Evolutionary conservation across 53 echinoderm and acorn worm species (phyloP).

Genomic region (Henricia sp.): DNA sequence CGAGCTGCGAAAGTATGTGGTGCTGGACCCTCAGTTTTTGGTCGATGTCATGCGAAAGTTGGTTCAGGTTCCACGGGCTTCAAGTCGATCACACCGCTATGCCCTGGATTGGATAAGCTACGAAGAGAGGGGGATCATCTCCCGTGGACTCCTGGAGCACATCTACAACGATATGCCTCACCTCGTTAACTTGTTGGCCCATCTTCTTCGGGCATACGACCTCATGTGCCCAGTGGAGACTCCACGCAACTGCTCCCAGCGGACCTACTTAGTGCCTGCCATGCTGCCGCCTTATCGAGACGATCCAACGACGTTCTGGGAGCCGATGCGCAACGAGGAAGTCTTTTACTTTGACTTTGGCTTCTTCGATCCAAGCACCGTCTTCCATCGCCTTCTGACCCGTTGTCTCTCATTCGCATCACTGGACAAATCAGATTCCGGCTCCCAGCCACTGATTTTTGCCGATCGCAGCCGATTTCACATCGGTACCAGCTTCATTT

Average conservation of each 20-base stretch:
- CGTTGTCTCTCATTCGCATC: conserved; percentile 14
- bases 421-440: not conserved
- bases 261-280: conserved; percentile 7
- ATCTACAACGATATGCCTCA: conserved; percentile 32
- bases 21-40: conserved; percentile 39
- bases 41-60: conserved; percentile 19
- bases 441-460: conserved; percentile 9
- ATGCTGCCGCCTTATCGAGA: conserved; percentile 16
- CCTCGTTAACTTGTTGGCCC: not conserved
- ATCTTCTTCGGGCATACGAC: conserved; percentile 27
- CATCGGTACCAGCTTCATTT: conserved; percentile 13
- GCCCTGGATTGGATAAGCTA: conserved; percentile 39
- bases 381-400: conserved; percentile 28
- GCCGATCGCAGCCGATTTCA: conserved; percentile 36
- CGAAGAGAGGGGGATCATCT: conserved; percentile 19
- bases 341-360: conserved; percentile 46
- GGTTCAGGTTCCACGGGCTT: conserved; percentile 1
- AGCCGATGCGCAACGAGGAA: not conserved
- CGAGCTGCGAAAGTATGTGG: conserved; percentile 8
- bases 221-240: conserved; percentile 16
- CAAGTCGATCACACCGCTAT: conserved; percentile 29
- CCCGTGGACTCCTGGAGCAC: conserved; percentile 6
- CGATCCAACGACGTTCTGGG: not conserved
- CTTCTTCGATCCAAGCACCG: conserved; percentile 31
- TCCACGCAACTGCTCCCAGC: not conserved